Conservation (phyloP, 1,140 invertebrate species). For the Bicyclus anynana region DNA sequence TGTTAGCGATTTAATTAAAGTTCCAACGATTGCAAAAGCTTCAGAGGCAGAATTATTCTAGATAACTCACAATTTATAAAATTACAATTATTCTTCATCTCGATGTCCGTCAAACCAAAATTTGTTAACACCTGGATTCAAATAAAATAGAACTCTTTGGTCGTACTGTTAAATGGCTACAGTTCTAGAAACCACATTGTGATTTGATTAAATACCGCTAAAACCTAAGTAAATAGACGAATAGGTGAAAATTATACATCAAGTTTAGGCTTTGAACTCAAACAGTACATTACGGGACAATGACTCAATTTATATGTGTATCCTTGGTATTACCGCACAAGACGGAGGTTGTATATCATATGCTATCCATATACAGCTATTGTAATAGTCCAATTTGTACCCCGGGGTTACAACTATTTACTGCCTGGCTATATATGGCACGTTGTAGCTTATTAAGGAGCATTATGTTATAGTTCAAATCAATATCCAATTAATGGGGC, state of each 20-base stretch:
- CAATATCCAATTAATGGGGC: neutral
- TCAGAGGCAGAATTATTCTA: too few relatives aligned
- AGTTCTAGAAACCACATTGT: too few relatives aligned
- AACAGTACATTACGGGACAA: neutral
- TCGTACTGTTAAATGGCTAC: too few relatives aligned
- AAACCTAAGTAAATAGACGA: neutral
- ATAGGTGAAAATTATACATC: slow-evolving; percentile 1
- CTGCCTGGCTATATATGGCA: neutral
- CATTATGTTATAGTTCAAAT: neutral
- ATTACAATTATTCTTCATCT: too few relatives aligned
- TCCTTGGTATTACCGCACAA: slow-evolving; percentile 1
- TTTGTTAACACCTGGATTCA: too few relatives aligned
- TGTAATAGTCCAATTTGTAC: slow-evolving; percentile 1
- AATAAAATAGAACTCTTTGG: too few relatives aligned
- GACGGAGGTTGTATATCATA: slow-evolving; percentile 1
- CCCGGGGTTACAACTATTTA: neutral
- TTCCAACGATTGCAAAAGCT: too few relatives aligned
- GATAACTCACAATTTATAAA: too few relatives aligned
- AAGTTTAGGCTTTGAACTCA: neutral
- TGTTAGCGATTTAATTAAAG: too few relatives aligned
- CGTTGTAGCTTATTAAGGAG: neutral
- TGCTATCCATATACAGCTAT: slow-evolving; percentile 1
- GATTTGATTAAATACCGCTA: neutral
- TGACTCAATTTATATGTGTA: slow-evolving; percentile 5
- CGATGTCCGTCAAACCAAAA: too few relatives aligned